Conservation (phyloP, 2,888 invertebrate species). For the Allolobophora icterica region DNA sequence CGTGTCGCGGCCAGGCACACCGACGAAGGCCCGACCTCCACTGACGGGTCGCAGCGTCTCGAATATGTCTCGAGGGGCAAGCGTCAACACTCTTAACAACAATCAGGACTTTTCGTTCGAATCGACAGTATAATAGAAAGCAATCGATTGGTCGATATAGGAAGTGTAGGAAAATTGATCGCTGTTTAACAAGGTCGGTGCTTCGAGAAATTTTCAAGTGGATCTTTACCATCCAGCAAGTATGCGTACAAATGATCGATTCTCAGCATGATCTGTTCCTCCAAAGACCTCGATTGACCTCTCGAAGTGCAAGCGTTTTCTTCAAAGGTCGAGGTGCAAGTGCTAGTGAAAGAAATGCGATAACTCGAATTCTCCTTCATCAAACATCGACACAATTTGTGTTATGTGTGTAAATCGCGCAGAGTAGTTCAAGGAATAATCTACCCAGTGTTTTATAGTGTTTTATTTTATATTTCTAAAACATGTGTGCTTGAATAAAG, state of each 20-base stretch:
- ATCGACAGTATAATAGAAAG: neutral
- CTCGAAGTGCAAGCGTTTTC: neutral
- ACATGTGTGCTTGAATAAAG: neutral
- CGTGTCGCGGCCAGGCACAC: neutral
- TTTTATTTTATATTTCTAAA: neutral
- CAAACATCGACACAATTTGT: neutral
- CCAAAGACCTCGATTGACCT: neutral
- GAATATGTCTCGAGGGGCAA: neutral
- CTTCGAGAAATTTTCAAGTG: too few species aligned
- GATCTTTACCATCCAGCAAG: too few species aligned
- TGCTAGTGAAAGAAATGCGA: neutral
- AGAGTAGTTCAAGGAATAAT: neutral
- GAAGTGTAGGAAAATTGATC: neutral
- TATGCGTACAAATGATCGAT: neutral
- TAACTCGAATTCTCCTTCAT: neutral
- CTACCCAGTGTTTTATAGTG: neutral
- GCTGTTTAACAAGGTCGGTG: neutral
- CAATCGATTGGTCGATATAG: neutral
- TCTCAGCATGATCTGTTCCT: neutral
- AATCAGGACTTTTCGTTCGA: constrained; percentile 13
- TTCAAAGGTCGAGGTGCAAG: neutral
- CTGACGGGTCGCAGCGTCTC: neutral
- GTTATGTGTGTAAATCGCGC: neutral
- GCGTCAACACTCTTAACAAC: neutral
- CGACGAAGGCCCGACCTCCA: neutral